Percentiles rank a stretch among this genome's conserved stretches.
Conservation (phyloP, 2,113 vertebrate genomes). For the Nothoprocta perdicaria region DNA sequence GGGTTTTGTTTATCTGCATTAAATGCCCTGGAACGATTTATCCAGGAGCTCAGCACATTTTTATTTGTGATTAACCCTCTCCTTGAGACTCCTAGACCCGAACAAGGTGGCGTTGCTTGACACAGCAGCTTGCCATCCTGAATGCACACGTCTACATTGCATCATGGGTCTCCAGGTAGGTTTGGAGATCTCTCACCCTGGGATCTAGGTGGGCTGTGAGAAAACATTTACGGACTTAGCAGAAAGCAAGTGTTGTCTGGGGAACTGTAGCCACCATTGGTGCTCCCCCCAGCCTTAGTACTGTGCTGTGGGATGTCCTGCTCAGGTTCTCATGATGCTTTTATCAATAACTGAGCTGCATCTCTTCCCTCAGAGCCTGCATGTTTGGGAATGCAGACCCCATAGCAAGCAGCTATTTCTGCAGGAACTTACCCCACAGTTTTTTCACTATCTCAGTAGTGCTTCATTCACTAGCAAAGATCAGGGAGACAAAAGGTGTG, state of each 20-base stretch:
- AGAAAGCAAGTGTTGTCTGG: not conserved
- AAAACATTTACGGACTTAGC: not conserved
- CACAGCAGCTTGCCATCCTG: not conserved
- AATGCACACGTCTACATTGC: not conserved
- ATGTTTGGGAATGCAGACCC: not conserved
- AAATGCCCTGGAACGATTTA: slow-evolving; percentile 1
- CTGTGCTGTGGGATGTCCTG: rapidly evolving
- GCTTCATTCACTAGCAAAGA: not conserved
- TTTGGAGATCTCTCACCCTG: rapidly evolving
- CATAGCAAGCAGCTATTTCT: not conserved
- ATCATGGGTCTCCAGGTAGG: not conserved
- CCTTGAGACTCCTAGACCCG: not conserved
- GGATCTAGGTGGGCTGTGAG: not conserved
- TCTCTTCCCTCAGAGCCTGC: rapidly evolving
- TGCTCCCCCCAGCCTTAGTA: not conserved
- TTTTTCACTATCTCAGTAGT: rapidly evolving
- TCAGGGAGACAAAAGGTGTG: rapidly evolving
- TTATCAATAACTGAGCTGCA: not conserved
- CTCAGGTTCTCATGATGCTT: not conserved
- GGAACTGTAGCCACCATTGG: not conserved
- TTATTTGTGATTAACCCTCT: not conserved
- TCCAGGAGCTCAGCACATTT: rapidly evolving
- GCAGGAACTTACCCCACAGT: not conserved
- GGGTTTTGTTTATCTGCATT: not conserved
- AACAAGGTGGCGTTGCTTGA: not conserved